These are phyloP conservation scores for Lycodopsis pacificus DNA, from an alignment of 2,797 vertebrate species.

Conservation along the genomic window DNA sequence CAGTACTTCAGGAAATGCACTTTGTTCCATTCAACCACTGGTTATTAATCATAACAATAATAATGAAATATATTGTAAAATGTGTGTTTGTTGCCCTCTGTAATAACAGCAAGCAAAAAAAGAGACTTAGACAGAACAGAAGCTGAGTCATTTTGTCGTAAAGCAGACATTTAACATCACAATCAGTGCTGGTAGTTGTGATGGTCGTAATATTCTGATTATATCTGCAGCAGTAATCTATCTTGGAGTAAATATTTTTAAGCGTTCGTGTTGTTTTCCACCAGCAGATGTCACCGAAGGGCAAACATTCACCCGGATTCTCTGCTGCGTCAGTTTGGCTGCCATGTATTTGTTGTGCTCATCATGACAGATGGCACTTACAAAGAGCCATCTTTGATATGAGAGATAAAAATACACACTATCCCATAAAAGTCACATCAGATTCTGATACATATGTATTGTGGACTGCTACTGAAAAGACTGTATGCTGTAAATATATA, in stretches of 20 bases:
- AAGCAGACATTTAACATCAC: not conserved
- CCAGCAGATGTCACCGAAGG: constrained; percentile 72
- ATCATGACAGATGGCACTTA: constrained; percentile 68
- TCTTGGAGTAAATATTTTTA: not conserved
- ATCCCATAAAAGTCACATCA: constrained; percentile 13
- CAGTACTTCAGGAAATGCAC: not conserved
- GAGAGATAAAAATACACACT: constrained; percentile 40
- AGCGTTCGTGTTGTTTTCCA: not conserved
- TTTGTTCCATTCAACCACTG: not conserved
- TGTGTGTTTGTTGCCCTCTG: not conserved
- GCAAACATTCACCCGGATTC: constrained; percentile 33
- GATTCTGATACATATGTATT: not conserved
- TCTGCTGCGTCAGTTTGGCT: constrained; percentile 47
- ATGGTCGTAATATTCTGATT: not conserved
- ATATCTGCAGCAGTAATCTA: not conserved
- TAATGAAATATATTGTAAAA: not conserved
- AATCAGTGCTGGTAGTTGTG: not conserved
- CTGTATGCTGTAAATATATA: not conserved
- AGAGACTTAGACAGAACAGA: not conserved
- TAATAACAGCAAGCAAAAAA: not conserved
- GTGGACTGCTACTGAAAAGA: not conserved
- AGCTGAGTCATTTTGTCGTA: not conserved
- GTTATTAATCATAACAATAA: not conserved
- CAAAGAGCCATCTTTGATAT: constrained; percentile 66
- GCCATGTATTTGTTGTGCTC: constrained; percentile 51